Evolutionary conservation across 2,113 vertebrate species (phyloP).

Genomic region (Poicephalus meyeri): DNA sequence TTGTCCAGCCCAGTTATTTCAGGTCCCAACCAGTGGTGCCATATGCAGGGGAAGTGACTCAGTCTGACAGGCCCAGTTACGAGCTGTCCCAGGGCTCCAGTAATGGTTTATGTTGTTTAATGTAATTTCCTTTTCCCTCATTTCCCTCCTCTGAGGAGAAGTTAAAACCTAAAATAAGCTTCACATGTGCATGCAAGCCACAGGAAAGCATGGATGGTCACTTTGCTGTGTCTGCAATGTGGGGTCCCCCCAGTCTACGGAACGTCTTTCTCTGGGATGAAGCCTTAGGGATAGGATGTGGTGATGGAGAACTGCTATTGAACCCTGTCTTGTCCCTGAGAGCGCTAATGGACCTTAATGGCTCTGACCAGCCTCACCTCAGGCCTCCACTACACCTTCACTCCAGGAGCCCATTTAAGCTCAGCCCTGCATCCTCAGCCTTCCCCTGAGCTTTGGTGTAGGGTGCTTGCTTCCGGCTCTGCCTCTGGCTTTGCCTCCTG

Average conservation of each 20-base stretch:
- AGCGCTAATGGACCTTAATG: background rate
- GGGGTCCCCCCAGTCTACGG: background rate
- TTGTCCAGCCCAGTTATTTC: background rate
- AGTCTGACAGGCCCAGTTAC: background rate
- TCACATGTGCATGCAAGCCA: fast-evolving
- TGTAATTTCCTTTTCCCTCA: background rate
- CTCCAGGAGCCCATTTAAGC: background rate
- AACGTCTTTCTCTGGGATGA: background rate
- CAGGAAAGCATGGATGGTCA: background rate
- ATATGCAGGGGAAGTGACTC: background rate
- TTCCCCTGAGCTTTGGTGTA: fast-evolving
- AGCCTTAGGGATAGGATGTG: background rate
- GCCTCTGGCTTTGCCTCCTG: background rate
- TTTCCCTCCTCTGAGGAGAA: background rate
- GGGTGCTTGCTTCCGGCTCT: fast-evolving
- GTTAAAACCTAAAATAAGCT: fast-evolving
- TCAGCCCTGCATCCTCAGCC: background rate
- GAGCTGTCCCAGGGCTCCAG: background rate
- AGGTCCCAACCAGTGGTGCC: background rate
- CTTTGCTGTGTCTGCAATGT: background rate
- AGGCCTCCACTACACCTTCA: background rate
- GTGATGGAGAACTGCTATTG: fast-evolving
- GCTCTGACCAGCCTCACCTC: background rate
- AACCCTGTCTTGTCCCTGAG: background rate
- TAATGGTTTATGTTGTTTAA: background rate